Base-by-base conservation (phyloP, 1,140 invertebrate species). In the Asbolus verrucosus region DNA sequence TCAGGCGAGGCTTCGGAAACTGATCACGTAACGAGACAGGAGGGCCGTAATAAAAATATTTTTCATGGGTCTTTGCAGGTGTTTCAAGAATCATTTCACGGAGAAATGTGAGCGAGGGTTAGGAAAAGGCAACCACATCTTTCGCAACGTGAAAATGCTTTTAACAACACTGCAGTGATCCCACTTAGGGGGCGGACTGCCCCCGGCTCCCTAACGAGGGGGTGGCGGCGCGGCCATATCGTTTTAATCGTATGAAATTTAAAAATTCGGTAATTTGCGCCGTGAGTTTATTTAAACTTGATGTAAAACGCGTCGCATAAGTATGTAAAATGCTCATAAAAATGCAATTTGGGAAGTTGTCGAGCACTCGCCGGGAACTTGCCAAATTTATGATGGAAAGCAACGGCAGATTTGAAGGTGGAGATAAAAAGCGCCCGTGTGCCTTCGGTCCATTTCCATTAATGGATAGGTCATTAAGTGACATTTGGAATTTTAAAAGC, bases 401-500 rank as follows among this genome's bases (percentile, higher is more conserved):
- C n/a, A n/a, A n/a, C n/a, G n/a, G 43, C 43, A 21, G 43, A 50
- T 50, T 8, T 21, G 46, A 54, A 54, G 21, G 21, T 14, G 46
- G 14, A 54, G 46, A 54, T 54, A 54, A 54, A 46, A 54, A 54
- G 46, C 46, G 46, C 46, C n/a, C 19, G 41, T 16, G 13, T 54
- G 27, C 46, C 46, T 54, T 39, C 41, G 18, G 62, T 30, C 62
- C 62, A 65, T 65, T 65, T 65, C 62, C 62, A 65, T 65, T 65
- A 41, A 65, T 65, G 62, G 62, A 24, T 30, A 19, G 54, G 60
- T 73, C 71, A 73, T 73, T 73, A 70, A 65, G 38, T 70, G 67
- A 69, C 71, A 73, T 73, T 73, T 66, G 65, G 54, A 69, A 69
- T 73, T 70, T 71, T 63, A 65, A 71, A 72, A 73, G 62, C 72